Evolutionary conservation across 2,888 invertebrate species (phyloP), one percentile per base, ranked within the genome.

Genomic region (Tiliacea citrago): DNA sequence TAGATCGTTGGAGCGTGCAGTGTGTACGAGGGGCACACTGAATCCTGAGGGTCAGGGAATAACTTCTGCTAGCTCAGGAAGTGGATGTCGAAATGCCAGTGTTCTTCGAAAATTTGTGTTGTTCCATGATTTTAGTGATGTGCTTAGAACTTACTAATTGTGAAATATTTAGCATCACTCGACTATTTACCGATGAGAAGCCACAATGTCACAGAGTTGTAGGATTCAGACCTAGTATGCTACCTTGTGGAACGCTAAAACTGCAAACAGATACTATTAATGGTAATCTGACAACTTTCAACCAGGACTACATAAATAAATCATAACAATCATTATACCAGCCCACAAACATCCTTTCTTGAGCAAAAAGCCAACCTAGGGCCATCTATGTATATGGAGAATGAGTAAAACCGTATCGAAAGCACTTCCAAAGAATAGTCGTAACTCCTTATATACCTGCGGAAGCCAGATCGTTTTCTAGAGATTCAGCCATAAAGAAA

Each of bases 361-460:
- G 5, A 58, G 21, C 18, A 66, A 35, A 18, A 62, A 10, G 1
- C 13, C 29, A 10, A n/a, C n/a, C 18, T 53, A 45, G 7, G 2
- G 16, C 13, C 3, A 55, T 12, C 9, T 9, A 61, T 29, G 42
- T 70, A 18, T 12, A 24, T 66, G 51, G 72, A 58, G 0, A 72
- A 84, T 60, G 12, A 53, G 18, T 21, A 16, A 8, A 47, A 51
- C 29, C 58, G 18, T 61, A 24, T 65, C 35, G 24, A 72, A 84
- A 81, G 49, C 53, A 24, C 58, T 76, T 67, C 21, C 9, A 39
- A 80, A 76, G 58, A 68, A 68, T 39, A 62, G 47, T 51, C 68
- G 65, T 71, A 68, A 75, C 45, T 82, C 24, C 29, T 62, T 71
- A 82, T 69, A 82, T 69, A 67, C 57, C 51, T 55, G 60, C 29